Evolutionary conservation across 2,113 vertebrate species (phyloP).

Genomic region (Oostethus manadensis): DNA sequence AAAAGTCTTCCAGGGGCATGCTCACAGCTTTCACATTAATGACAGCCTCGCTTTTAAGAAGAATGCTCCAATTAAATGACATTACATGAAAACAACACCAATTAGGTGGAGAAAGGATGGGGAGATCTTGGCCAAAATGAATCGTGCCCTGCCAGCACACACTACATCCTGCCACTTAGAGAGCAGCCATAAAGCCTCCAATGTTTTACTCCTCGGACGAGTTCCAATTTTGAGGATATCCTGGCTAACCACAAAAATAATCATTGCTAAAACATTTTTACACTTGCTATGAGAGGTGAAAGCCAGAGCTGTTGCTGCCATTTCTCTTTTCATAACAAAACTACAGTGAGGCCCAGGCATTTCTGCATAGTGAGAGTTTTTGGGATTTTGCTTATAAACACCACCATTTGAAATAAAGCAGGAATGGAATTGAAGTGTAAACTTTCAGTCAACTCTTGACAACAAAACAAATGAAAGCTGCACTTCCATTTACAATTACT

Average conservation of each 20-base stretch:
- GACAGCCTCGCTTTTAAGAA: conserved; percentile 1
- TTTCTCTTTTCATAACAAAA: conserved; percentile 7
- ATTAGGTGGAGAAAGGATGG: not conserved
- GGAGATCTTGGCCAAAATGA: not conserved
- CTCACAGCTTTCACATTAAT: not conserved
- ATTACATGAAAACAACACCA: conserved; percentile 2
- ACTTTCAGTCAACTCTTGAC: too few species aligned
- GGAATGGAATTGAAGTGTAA: too few species aligned
- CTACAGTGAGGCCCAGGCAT: not conserved
- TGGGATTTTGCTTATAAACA: too few species aligned
- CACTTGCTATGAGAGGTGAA: not conserved
- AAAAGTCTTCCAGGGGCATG: not conserved
- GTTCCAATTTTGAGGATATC: conserved; percentile 10
- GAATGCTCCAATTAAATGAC: not conserved
- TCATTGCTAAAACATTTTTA: not conserved
- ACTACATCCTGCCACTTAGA: conserved; percentile 5
- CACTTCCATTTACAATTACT: not conserved
- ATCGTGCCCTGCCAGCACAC: conserved; percentile 1
- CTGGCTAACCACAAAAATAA: not conserved
- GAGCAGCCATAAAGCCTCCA: conserved; percentile 1
- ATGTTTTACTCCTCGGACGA: not conserved
- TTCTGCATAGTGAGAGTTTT: too few species aligned
- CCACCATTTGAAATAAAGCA: too few species aligned
- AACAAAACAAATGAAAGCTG: too few species aligned
- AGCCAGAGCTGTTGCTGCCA: not conserved